Evolutionary conservation across 2,113 vertebrate species (phyloP), one percentile per base, ranked within the genome.

Genomic region (Girardinichthys multiradiatus): DNA sequence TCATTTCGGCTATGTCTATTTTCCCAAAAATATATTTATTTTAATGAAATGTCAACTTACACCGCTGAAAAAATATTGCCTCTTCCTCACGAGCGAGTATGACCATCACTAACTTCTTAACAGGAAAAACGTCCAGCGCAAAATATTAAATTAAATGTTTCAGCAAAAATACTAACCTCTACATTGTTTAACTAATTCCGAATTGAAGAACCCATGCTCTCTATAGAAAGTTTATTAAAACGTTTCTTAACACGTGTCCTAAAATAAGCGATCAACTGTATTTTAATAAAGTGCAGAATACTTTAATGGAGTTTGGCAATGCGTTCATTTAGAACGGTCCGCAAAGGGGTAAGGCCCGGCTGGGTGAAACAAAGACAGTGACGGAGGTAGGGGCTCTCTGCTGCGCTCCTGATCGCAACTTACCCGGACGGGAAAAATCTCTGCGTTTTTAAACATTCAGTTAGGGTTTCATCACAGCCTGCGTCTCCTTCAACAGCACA

Each of bases 311-410:
- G 78, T 89, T 86, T 72, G 71, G 86, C 61, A 11, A 21, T 77
- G 84, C 74, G 79, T 76, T 80, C 28, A 58, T 69, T 37, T 27
- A 13, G 78, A 66, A 66, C 80, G 45, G 60, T 2, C 2, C 31
- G 70, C 69, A 60, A 62, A 74, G 42, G 76, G 87, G 80, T 77
- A 86, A 89, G 85, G 87, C 89, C 90, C 87, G 86, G 80, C 73
- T 83, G 67, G 72, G 45, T 85, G 89, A 88, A 76, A 90, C 91
- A 90, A 91, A 92, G 91, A 70, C 90, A 2, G 70, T n/a, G 69
- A 72, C 58, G 77, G 84, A 80, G 79, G 79, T 74, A 76, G 15
- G 48, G 48, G 64, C 61, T 57, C 67, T 57, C 71, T 29, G 65
- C 62, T 37, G 75, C 1, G 72, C 70, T 4, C 63, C 80, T 42